These are phyloP conservation scores for Cotesia vestalis DNA, from an alignment of 1,140 invertebrate genomes.

Conservation along the genomic window DNA sequence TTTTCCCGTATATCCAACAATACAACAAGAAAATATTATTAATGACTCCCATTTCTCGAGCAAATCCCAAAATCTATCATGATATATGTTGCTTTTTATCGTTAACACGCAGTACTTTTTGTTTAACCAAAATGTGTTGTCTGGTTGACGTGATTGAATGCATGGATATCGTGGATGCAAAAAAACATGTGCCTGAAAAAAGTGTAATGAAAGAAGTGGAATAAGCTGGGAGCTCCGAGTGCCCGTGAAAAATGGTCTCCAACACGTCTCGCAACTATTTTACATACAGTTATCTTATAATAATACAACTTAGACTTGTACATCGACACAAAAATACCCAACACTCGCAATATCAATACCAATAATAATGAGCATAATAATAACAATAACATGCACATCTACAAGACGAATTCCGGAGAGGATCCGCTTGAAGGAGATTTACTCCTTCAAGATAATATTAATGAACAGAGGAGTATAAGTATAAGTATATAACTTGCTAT, in stretches of 20 bases:
- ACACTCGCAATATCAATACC: no score
- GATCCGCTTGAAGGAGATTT: conserved; percentile 29
- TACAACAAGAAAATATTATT: no score
- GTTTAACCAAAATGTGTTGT: no score
- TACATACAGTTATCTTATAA: conserved; percentile 6
- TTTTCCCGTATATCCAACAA: no score
- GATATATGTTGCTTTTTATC: no score
- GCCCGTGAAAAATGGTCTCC: not conserved
- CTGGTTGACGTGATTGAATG: no score
- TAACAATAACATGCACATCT: conserved; percentile 2
- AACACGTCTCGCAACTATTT: not conserved
- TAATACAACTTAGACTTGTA: conserved; percentile 10
- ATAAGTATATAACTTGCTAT: not conserved
- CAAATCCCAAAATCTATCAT: no score
- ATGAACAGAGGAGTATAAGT: conserved; percentile 33
- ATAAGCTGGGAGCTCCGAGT: not conserved
- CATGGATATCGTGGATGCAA: no score
- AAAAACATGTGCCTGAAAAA: not conserved
- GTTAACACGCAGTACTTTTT: no score
- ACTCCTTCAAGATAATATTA: conserved; percentile 37
- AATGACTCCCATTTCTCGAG: no score
- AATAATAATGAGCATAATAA: not conserved
- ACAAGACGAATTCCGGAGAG: conserved; percentile 31
- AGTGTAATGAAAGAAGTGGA: not conserved
- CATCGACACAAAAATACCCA: not conserved